phyloP scores from a whole-genome alignment of 1,140 invertebrate species.

The Drosophila willistoni region DNA sequence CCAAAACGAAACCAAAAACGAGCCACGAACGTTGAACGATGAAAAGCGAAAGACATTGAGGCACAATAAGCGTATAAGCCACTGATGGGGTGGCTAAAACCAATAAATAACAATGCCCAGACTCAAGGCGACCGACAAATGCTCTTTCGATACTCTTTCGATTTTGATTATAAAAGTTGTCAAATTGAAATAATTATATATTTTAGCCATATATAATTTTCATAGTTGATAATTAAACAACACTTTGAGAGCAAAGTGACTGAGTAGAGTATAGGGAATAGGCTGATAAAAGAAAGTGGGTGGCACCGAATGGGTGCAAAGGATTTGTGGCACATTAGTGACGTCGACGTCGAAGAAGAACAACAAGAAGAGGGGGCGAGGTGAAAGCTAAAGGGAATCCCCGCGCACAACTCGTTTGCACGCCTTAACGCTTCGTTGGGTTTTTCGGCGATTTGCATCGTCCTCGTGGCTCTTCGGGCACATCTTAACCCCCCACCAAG shows the following conservation, averaged over 20 bases:
- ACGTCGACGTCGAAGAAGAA: not conserved
- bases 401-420: conserved; percentile 41
- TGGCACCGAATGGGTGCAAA: conserved; percentile 56
- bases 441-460: conserved; percentile 69
- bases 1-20: conserved; percentile 27
- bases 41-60: not conserved
- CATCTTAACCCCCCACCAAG: conserved; percentile 5
- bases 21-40: not conserved
- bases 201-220: too few species aligned
- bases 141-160: not conserved
- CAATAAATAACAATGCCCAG: not conserved
- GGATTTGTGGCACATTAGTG: conserved; percentile 62
- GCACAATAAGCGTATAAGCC: not conserved
- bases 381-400: not conserved
- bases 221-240: too few species aligned
- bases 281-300: not conserved
- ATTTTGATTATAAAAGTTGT: too few species aligned
- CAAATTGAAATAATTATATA: too few species aligned
- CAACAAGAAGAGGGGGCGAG: too few species aligned
- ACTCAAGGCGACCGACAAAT: not conserved
- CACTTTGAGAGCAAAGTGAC: not conserved
- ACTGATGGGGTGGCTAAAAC: conserved; percentile 9
- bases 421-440: conserved; percentile 61
- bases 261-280: not conserved
- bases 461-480: conserved; percentile 15